A percentile compares a stretch with the other conserved stretches of the same genome.
Evolutionary conservation across 2,113 vertebrate species (phyloP).

Genomic region (Xenus cinereus): DNA sequence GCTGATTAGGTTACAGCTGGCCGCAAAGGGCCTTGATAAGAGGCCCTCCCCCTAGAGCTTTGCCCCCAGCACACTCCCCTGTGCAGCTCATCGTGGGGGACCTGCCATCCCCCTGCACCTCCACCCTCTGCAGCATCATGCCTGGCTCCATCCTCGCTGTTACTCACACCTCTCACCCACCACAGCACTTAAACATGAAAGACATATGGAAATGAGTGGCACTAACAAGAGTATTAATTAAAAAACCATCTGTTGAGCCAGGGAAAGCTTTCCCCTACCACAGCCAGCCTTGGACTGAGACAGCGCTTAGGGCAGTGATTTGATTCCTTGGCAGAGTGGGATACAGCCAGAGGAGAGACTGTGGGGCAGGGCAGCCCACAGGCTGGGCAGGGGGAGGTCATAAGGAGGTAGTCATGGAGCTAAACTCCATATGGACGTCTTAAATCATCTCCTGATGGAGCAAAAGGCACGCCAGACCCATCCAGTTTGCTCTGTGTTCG

Average conservation of each 20-base stretch:
- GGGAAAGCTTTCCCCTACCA: background rate
- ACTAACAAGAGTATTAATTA: constrained; percentile 42
- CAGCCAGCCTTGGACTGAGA: background rate
- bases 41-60: background rate
- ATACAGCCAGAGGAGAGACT: background rate
- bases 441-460: background rate
- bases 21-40: accelerated
- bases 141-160: background rate
- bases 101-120: background rate
- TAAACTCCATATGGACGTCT: background rate
- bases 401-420: background rate
- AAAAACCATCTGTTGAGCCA: constrained; percentile 42
- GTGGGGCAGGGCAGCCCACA: background rate
- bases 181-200: constrained; percentile 4
- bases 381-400: background rate
- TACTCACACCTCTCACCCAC: constrained; percentile 55
- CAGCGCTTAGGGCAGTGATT: background rate
- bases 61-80: background rate
- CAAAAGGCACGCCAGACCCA: background rate
- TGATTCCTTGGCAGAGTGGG: background rate
- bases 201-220: constrained; percentile 52
- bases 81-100: background rate
- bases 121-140: background rate
- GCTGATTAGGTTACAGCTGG: background rate
- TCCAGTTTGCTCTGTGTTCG: background rate